Base-by-base conservation (phyloP, 2,888 invertebrate genomes). In the Eudasyphora cyanicolor region DNA sequence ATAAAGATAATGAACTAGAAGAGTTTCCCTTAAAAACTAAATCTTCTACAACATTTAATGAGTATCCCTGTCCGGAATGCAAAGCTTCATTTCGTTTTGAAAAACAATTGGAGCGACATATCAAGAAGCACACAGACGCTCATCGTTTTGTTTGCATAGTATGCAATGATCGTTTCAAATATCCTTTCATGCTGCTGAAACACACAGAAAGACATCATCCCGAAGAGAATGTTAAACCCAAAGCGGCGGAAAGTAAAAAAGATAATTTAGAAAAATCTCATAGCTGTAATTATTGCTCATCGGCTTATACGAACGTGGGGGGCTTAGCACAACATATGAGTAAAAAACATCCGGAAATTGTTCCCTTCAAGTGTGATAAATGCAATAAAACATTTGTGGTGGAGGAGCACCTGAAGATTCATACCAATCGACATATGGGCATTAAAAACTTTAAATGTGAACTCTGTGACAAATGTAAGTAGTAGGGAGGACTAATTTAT, bases 301-400 rank as follows among this genome's bases (percentile, higher is more conserved):
- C 84, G 21, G 84, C 84, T 3, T 84, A 84, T 69, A 81, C 84
- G 10, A 81, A 84, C 45, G 81, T 84, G 2, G 84, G 84, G 3
- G 84, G 84, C 12, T 76, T 84, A 51, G 84, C 84, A 1, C 84
- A 84, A 42, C 84, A 84, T 19, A 84, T 84, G 81, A 84, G 84
- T 17, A 84, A 84, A 32, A 84, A 84, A 54, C 84, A 84, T 54
- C 78, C 81, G 0, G 84, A 84, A 76, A 81, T 84, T 35, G 79
- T 81, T 6, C 84, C 84, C 12, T 84, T 81, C 17, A 81, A 84
- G 67, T 84, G 84, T 69, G 84, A 84, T 35, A 81, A 84, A 51
- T 84, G 84, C 32, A 76, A 81, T 4, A 81, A 81, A 21, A 84
- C 81, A 4, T 84, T 84, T 76, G 84, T 84, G 32, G 84, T 84